A percentile compares a stretch with the other conserved stretches of the same genome.
These are phyloP conservation scores for Lipophrys pholis DNA, from an alignment of 2,113 vertebrate species.

Conservation along the genomic window DNA sequence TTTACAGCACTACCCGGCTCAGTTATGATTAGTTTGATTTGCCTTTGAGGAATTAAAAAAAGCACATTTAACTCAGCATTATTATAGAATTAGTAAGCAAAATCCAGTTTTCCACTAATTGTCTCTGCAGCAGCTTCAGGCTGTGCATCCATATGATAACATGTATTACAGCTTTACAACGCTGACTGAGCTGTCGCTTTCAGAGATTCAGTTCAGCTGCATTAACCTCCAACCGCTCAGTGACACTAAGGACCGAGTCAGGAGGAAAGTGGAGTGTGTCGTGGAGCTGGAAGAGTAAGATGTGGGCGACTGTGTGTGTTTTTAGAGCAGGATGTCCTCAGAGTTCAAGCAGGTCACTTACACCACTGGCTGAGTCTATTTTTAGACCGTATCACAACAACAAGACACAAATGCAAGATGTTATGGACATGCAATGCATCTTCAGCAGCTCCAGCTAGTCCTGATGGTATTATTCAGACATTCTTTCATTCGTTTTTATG, in stretches of 20 bases:
- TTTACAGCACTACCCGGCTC: too few relatives aligned
- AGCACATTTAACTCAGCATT: too few relatives aligned
- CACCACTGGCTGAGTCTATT: slow-evolving; percentile 37
- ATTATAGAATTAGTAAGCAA: not conserved
- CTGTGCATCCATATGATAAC: not conserved
- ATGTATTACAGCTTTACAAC: not conserved
- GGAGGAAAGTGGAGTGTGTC: slow-evolving; percentile 1
- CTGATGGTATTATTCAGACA: too few relatives aligned
- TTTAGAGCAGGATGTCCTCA: slow-evolving; percentile 34
- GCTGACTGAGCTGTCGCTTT: slow-evolving; percentile 31
- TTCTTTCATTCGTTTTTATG: too few relatives aligned
- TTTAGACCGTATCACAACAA: not conserved
- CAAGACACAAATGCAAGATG: not conserved
- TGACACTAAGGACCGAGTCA: not conserved
- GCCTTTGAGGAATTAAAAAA: too few relatives aligned
- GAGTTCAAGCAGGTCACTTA: slow-evolving; percentile 39
- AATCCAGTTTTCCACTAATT: not conserved
- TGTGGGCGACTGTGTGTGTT: not conserved
- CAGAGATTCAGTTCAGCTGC: not conserved
- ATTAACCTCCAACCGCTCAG: slow-evolving; percentile 7
- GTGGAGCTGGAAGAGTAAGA: not conserved
- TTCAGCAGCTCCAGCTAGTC: not conserved
- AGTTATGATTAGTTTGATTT: too few relatives aligned
- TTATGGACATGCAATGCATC: not conserved
- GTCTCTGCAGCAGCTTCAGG: not conserved